Conservation (phyloP, 2,888 invertebrate species). For the Hirtodrosophila trivittata region DNA sequence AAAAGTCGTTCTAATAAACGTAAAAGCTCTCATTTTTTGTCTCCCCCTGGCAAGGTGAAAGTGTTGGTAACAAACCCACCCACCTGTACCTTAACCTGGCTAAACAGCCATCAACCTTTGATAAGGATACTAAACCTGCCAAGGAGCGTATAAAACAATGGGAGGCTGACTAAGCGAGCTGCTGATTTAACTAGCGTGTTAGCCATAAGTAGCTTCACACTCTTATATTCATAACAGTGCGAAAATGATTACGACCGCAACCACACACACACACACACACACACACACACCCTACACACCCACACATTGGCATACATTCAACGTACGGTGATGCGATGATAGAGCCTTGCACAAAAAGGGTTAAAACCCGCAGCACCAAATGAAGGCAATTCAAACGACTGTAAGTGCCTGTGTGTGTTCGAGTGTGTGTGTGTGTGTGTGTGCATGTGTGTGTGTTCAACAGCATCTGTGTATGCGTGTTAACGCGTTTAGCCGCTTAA, state of each 20-base stretch:
- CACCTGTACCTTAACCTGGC: background rate
- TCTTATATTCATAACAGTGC: constrained; percentile 81
- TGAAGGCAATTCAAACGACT: constrained; percentile 36
- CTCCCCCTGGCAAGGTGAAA: constrained; percentile 44
- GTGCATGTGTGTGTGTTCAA: constrained; percentile 59
- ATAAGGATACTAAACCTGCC: constrained; percentile 71
- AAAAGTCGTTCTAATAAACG: constrained; percentile 72
- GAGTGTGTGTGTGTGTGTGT: constrained; percentile 24
- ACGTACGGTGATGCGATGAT: constrained; percentile 71
- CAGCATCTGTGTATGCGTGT: constrained; percentile 68
- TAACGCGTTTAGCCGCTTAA: constrained; percentile 78
- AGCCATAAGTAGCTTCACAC: constrained; percentile 80
- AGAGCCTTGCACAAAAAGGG: constrained; percentile 64
- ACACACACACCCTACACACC: constrained; percentile 14
- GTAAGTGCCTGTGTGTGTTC: constrained; percentile 15
- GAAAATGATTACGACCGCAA: constrained; percentile 79
- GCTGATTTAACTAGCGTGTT: constrained; percentile 76
- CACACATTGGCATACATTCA: constrained; percentile 33
- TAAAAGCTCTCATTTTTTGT: constrained; percentile 58
- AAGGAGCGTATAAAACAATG: constrained; percentile 70
- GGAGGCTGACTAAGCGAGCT: constrained; percentile 66
- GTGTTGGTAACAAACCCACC: constrained; percentile 27
- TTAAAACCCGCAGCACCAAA: constrained; percentile 60
- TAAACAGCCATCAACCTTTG: constrained; percentile 28
- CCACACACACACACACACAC: constrained; percentile 30